Base-by-base conservation (phyloP, 2,888 invertebrate genomes). In the Tetragonisca angustula region DNA sequence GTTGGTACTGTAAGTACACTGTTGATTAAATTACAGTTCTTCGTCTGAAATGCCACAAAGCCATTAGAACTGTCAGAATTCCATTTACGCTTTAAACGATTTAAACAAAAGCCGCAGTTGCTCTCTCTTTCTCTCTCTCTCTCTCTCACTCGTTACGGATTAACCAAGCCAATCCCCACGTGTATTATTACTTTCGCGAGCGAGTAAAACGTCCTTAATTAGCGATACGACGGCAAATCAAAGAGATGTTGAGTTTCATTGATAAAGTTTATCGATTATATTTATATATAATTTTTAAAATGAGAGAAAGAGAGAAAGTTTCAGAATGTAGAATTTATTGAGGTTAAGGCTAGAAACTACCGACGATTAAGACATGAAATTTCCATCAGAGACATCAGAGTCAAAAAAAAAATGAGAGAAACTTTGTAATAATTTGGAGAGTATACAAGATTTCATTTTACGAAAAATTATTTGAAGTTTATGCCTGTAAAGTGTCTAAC, bases 121-220 rank as follows among this genome's bases (percentile, higher is more conserved):
- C 17, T 49, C 49, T 50, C 52, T 65, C 36, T 65, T 32, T 52
- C 4, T 62, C 36, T 74, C 49, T n/a, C 17, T 49, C 49, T 50
- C 52, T 65, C 36, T 65, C 36, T 52, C 4, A 65, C 36, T 74
- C 49, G 27, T 61, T 43, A 54, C 15, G 76, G 68, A 81, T 87
- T 74, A 81, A 71, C 27, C 65, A n/a, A 76, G n/a, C 74, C 61
- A 27, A 24, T n/a, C 36, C 68, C 43, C 56, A 56, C 70, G 54
- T 67, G 62, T 65, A 69, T 69, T 59, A 36, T 70, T 74, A 77
- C 68, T 79, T 75, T 65, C 75, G 24, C 52, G 72, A 54, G 49
- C 50, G 62, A 43, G 43, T 84, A 71, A 68, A 43, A 52, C 43
- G 24, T 64, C 52, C 76, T 68, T 43, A 73, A 32, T 87, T 73